Evolutionary conservation across 1,140 invertebrate genomes (phyloP).

Genomic region (Drosophila sproati): DNA sequence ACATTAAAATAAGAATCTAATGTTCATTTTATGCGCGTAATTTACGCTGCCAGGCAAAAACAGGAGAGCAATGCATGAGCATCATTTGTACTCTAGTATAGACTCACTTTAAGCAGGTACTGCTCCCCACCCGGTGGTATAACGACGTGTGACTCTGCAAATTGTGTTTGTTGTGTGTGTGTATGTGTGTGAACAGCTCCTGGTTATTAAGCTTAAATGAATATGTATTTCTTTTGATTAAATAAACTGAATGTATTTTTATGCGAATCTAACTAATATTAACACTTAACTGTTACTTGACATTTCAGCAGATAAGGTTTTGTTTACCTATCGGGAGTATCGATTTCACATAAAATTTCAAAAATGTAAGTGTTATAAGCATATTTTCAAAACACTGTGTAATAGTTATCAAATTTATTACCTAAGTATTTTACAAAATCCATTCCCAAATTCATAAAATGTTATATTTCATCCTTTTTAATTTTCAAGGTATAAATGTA

Average conservation of each 20-base stretch:
- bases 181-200: background rate
- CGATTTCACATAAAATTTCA: too few relatives aligned
- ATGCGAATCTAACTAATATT: too few relatives aligned
- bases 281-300: too few relatives aligned
- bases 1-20: constrained; percentile 81
- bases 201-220: background rate
- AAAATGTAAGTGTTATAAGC: too few relatives aligned
- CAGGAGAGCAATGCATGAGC: constrained; percentile 19
- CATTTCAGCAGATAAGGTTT: too few relatives aligned
- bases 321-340: too few relatives aligned
- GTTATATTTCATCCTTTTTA: too few relatives aligned
- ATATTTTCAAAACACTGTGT: too few relatives aligned
- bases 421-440: too few relatives aligned
- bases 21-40: constrained; percentile 83
- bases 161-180: background rate
- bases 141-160: constrained; percentile 17
- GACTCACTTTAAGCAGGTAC: constrained; percentile 3
- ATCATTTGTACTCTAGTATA: constrained; percentile 53
- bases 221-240: background rate
- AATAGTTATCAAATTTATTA: too few relatives aligned
- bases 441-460: too few relatives aligned
- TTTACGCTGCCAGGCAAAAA: constrained; percentile 68
- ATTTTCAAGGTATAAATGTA: too few relatives aligned
- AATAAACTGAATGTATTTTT: background rate
- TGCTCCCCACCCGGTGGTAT: background rate